phyloP scores from a whole-genome alignment of 2,797 vertebrate species.

The Sphaeramia orbicularis region DNA sequence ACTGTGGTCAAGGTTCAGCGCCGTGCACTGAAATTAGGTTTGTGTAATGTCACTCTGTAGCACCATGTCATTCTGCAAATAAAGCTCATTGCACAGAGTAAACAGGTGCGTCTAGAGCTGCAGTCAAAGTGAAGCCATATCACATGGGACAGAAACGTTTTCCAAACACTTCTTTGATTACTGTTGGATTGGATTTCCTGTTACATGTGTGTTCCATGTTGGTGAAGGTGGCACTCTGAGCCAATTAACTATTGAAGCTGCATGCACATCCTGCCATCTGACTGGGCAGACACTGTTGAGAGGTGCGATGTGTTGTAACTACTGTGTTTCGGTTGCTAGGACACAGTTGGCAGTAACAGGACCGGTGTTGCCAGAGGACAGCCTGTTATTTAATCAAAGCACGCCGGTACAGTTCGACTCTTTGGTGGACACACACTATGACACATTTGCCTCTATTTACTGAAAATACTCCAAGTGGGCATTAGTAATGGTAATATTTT shows the following conservation, averaged over 20 bases:
- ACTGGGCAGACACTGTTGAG: conserved; percentile 47
- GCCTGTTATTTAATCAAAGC: conserved; percentile 64
- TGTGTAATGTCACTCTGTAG: background rate
- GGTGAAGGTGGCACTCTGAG: conserved; percentile 5
- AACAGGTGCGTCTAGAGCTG: background rate
- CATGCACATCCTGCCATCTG: conserved; percentile 41
- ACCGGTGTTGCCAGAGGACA: conserved; percentile 67
- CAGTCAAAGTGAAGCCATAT: background rate
- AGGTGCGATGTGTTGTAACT: conserved; percentile 50
- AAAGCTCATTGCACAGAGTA: background rate
- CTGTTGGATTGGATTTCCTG: background rate
- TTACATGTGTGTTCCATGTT: background rate
- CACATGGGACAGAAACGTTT: background rate
- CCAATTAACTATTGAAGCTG: conserved; percentile 3
- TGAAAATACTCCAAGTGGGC: conserved; percentile 34
- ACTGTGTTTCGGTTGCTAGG: conserved; percentile 81
- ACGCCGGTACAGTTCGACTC: conserved; percentile 28
- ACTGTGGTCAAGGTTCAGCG: conserved; percentile 7
- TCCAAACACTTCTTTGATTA: background rate
- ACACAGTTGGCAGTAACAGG: conserved; percentile 80
- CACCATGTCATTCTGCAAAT: background rate
- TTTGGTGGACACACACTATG: conserved; percentile 26
- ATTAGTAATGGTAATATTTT: conserved; percentile 17
- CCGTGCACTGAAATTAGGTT: background rate
- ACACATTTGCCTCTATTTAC: conserved; percentile 47